These are phyloP conservation scores for Polydrusus tereticollis DNA, from an alignment of 2,888 invertebrate genomes.

Conservation along the genomic window DNA sequence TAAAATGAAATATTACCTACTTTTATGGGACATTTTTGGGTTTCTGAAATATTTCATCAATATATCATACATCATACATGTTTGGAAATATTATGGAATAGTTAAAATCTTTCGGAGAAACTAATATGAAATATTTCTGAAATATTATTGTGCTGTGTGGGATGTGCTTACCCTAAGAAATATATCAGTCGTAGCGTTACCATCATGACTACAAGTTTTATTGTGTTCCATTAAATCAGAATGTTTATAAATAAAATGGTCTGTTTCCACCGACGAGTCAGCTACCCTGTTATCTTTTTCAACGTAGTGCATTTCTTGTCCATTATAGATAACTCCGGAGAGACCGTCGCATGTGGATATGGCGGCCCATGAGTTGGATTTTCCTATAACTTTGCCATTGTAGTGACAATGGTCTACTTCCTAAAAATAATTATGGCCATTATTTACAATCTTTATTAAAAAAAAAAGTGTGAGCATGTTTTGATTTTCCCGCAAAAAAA, in stretches of 20 bases:
- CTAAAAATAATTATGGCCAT: conserved; percentile 65
- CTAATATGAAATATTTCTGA: too few species aligned
- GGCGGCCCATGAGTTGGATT: conserved; percentile 83
- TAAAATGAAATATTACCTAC: too few species aligned
- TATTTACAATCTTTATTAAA: background rate
- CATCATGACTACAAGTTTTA: conserved; percentile 72
- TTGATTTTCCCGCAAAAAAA: too few species aligned
- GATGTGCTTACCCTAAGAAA: conserved; percentile 69
- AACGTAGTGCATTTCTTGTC: conserved; percentile 81
- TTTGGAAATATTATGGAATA: too few species aligned
- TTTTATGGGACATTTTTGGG: too few species aligned
- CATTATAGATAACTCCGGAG: conserved; percentile 85
- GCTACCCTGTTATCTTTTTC: conserved; percentile 65
- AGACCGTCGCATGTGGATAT: conserved; percentile 83
- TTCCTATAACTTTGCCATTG: conserved; percentile 79
- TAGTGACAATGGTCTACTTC: conserved; percentile 83
- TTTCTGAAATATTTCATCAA: too few species aligned
- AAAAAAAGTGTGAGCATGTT: too few species aligned
- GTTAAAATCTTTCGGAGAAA: too few species aligned
- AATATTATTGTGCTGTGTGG: too few species aligned
- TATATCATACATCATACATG: too few species aligned
- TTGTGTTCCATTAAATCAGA: conserved; percentile 71
- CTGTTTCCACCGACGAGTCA: conserved; percentile 53
- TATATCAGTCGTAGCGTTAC: conserved; percentile 67
- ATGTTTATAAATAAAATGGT: conserved; percentile 78